These are phyloP conservation scores for Lasioglossum oenotherae DNA, from an alignment of 2,888 invertebrate genomes.

Conservation along the genomic window DNA sequence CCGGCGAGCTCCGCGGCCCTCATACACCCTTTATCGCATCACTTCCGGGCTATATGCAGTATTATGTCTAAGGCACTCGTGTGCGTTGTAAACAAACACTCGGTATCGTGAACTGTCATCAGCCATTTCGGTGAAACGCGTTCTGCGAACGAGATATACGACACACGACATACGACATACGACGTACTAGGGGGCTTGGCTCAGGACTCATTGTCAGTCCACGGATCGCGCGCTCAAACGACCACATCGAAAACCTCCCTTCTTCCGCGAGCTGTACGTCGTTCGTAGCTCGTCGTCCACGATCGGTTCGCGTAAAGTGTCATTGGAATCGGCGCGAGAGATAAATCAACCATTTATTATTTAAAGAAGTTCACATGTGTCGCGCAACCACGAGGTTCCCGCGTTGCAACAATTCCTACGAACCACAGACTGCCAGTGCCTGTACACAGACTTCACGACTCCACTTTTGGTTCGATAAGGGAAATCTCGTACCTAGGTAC, in stretches of 20 bases:
- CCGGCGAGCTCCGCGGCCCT: neutral
- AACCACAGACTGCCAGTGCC: neutral
- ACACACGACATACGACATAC: conserved; percentile 1
- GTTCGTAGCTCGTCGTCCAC: neutral
- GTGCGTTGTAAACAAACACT: conserved; percentile 80
- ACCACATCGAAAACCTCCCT: conserved; percentile 26
- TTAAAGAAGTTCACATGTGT: neutral
- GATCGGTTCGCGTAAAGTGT: neutral
- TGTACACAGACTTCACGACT: neutral
- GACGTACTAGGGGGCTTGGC: conserved; percentile 1
- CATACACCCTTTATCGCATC: conserved; percentile 75
- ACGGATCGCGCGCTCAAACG: conserved; percentile 34
- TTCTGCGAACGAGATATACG: conserved; percentile 41
- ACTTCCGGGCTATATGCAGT: conserved; percentile 79
- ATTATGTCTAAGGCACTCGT: conserved; percentile 78
- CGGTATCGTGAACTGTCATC: conserved; percentile 77
- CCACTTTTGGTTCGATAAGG: neutral
- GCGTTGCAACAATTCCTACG: neutral
- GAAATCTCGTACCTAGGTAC: neutral
- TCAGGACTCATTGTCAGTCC: conserved; percentile 34
- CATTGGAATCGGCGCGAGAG: neutral
- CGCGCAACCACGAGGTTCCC: neutral
- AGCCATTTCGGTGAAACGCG: conserved; percentile 64
- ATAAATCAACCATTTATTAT: neutral
- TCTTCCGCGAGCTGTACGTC: neutral